Base-by-base conservation (phyloP, 2,888 invertebrate genomes). In the Drosophila infuscata region DNA sequence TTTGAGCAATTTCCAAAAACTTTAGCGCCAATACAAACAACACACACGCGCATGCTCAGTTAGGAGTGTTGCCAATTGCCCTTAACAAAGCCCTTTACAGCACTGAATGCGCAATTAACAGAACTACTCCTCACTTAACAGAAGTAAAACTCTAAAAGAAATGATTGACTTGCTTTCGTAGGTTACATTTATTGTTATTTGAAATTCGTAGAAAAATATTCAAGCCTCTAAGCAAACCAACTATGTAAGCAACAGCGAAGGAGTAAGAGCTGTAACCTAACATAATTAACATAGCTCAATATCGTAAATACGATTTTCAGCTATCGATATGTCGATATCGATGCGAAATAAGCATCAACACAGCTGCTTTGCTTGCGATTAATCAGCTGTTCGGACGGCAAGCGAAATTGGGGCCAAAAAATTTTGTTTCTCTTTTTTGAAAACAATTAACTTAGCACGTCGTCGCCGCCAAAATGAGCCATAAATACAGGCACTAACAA, bases 321-420 rank as follows among this genome's bases (percentile, higher is more conserved):
- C 12, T 61, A 73, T 65, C 77, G 67, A 68, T 67, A 59, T 52
- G 52, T 67, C 59, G 49, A 38, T 52, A 52, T 60, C 52, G 57
- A 70, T 63, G n/a, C 6, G 12, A 51, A 53, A 25, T 30, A 46
- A 62, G 53, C 52, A 63, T 38, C 25, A 38, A 25, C 9, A 67
- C 73, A 73, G 68, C 68, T 70, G 74, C 49, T 74, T 48, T 56
- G 71, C 77, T 62, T 76, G 54, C 61, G 33, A 68, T 46, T 67
- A 29, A 69, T 52, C 84, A 85, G 84, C 85, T 85, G 85, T 75
- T 83, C 20, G 29, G 48, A 59, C 68, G 48, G 32, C 41, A 46
- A 36, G 41, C 60, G 56, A 69, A 66, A 56, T 65, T 66, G 51
- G 54, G 70, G 30, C 49, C 52, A 35, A 9, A 51, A 60, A 60